Evolutionary conservation across 1,140 invertebrate species (phyloP), one percentile per base, ranked within the genome.

Genomic region (Drosophila sp.): DNA sequence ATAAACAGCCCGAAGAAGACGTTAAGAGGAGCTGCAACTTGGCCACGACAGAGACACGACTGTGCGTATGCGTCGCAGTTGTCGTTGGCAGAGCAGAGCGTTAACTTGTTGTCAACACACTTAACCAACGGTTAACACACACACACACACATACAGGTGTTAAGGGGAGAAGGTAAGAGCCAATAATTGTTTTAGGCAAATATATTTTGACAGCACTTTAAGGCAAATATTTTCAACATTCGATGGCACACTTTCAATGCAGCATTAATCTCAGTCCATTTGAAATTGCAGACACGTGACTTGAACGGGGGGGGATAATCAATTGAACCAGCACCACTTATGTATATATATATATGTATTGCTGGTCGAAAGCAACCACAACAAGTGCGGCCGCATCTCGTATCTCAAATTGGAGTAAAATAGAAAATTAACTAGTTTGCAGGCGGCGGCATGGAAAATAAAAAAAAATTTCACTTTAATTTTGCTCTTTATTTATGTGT

Each of bases 361-460:
- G 56, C 55, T 66, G 80, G 63, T 69, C 74, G 79, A 84, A 89
- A 87, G 84, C 80, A 89, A 69, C 63, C 65, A 69, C 67, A 72
- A 61, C 67, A 64, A 57, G 65, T 66, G 44, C 47, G 33, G 41
- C 44, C 2, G 17, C 17, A 17, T 17, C 17, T 25, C 17, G 65
- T 50, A 50, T 50, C 84, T 81, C 64, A 90, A 91, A 91, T 91
- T 91, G 82, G 89, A 91, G 89, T 91, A 91, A 91, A 91, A 89
- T 91, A 91, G 89, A 91, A 91, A 91, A 91, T 89, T 89, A 82
- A 89, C 89, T 85, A 89, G 87, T 90, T 90, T 90, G 72, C 71
- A 79, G 57, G 67, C 70, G 66, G 69, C 47, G 66, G 69, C 47
- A 67, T 57, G 78, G 66, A 70, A 77, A 72, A 66, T 27, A 79